phyloP scores from a whole-genome alignment of 2,797 vertebrate species.

The Amblyraja radiata region DNA sequence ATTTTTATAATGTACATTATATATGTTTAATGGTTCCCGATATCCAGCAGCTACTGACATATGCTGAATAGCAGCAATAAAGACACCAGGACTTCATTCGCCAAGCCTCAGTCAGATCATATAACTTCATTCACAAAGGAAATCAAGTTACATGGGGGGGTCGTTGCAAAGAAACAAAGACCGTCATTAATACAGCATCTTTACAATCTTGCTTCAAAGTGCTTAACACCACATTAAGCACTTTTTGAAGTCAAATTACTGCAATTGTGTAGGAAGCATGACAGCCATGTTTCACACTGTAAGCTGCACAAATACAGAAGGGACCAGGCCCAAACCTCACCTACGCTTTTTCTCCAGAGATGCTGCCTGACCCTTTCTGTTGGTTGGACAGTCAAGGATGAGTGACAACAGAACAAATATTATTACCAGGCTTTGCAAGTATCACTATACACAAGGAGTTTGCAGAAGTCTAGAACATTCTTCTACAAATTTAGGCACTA shows the following conservation, averaged over 20 bases:
- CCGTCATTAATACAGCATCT: background rate
- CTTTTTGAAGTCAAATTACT: background rate
- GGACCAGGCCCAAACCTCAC: too few species aligned
- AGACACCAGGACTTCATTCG: background rate
- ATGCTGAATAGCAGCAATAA: background rate
- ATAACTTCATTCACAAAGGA: background rate
- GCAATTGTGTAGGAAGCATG: background rate
- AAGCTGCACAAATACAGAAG: background rate
- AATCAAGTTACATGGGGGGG: background rate
- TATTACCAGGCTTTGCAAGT: too few species aligned
- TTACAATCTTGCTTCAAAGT: background rate
- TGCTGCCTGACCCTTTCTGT: too few species aligned
- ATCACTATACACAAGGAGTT: too few species aligned
- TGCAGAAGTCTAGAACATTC: too few species aligned
- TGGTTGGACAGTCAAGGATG: too few species aligned
- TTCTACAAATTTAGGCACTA: too few species aligned
- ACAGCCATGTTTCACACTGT: background rate
- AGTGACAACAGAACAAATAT: background rate
- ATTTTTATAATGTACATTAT: background rate
- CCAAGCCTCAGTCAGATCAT: background rate
- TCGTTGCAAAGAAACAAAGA: background rate
- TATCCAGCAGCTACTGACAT: too few species aligned
- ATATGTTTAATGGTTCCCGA: background rate
- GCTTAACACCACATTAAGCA: background rate
- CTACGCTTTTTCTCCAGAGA: too few species aligned